Base-by-base conservation (phyloP, 2,113 vertebrate genomes). In the Pluvianellus socialis region DNA sequence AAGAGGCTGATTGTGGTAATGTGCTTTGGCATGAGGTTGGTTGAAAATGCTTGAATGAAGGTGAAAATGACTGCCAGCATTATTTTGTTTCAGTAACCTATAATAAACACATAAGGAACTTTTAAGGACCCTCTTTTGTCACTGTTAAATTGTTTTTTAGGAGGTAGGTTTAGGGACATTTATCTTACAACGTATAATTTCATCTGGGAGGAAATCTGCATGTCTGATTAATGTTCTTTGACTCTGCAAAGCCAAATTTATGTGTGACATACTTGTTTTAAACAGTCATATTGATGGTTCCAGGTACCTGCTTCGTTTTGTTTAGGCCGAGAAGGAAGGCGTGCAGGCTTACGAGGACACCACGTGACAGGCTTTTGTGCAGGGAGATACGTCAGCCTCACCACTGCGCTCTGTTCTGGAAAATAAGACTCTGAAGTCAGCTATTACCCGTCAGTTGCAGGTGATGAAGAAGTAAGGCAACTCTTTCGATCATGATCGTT, bases 301-400 rank as follows among this genome's bases (percentile, higher is more conserved):
- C 26, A 1, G 58, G 62, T 11, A 30, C n/a, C 26, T 1, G 17
- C 30, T 61, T 14, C 5, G 0, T 50, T 23, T 20, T 62, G 24
- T 58, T 70, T 0, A 18, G 6, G 42, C 55, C 40, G 35, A 22
- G 24, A 38, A 26, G 35, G 59, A 32, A 15, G 10, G 6, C 5
- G 0, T 16, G 28, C 0, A 0, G 49, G 24, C 47, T 68, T 62
- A 13, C 0, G 0, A 7, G 56, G 24, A 16, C 20, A 35, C 23
- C 4, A 4, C 2, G 5, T 26, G 35, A 11, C 53, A 9, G 30
- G 55, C 38, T 28, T 22, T 35, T 79, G 44, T 30, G 82, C 61
- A 47, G 62, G 52, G 38, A 21, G 1, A 1, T 4, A 35, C 4
- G 0, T 17, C 7, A 8, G 1, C 63, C 7, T 24, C 49, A 3